Percentiles rank a stretch among this genome's conserved stretches.
phyloP scores from a whole-genome alignment of 2,113 vertebrate species.

The Stigmatopora argus region DNA sequence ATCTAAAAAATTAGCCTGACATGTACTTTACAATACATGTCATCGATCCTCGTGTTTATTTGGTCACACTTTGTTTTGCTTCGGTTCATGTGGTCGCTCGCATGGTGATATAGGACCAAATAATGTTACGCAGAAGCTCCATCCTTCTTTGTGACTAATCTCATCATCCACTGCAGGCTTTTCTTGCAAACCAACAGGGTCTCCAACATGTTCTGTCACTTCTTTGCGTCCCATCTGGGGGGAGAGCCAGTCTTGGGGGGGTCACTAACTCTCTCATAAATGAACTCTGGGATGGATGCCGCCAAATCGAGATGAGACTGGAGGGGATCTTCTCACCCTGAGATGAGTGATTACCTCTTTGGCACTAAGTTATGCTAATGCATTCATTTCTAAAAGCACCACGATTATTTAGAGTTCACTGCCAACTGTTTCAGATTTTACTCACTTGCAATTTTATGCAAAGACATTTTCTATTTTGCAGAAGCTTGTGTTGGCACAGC shows the following conservation, averaged over 20 bases:
- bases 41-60: conserved; percentile 18
- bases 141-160: conserved; percentile 34
- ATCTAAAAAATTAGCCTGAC: too few relatives aligned
- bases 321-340: conserved; percentile 66
- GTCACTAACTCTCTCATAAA: conserved; percentile 58
- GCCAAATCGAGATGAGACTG: conserved; percentile 60
- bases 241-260: conserved; percentile 46
- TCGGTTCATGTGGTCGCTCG: background rate
- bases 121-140: conserved; percentile 28
- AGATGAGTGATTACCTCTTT: conserved; percentile 71
- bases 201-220: conserved; percentile 42
- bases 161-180: conserved; percentile 49
- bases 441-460: conserved; percentile 74
- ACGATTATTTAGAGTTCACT: conserved; percentile 76
- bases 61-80: conserved; percentile 10
- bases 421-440: conserved; percentile 75
- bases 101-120: conserved; percentile 31
- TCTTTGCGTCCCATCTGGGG: conserved; percentile 38
- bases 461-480: conserved; percentile 46
- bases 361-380: conserved; percentile 75
- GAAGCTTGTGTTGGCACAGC: conserved; percentile 41
- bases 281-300: conserved; percentile 53
- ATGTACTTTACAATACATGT: background rate
- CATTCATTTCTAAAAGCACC: conserved; percentile 74
- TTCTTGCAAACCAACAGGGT: conserved; percentile 41